Conservation (phyloP, 2,888 invertebrate genomes). For the Lasioglossum oenotherae region DNA sequence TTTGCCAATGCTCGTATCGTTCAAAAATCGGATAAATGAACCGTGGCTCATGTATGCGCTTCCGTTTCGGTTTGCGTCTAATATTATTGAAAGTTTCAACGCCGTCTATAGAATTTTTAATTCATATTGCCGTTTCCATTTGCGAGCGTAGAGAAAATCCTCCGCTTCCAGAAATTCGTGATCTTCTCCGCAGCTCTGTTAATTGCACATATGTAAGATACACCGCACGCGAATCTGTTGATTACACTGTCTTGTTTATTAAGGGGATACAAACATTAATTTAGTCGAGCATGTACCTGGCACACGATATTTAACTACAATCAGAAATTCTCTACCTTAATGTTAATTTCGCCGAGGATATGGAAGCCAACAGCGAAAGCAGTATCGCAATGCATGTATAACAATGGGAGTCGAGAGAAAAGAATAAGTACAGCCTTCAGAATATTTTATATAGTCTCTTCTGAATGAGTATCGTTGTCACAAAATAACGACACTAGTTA, state of each 20-base stretch:
- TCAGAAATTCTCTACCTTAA: neutral
- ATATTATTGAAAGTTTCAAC: neutral
- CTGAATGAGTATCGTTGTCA: neutral
- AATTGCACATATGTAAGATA: neutral
- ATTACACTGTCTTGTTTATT: constrained; percentile 14
- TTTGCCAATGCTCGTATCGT: neutral
- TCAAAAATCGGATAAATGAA: neutral
- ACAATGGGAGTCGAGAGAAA: neutral
- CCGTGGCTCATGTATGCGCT: neutral
- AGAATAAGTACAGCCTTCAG: neutral
- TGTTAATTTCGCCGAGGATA: constrained; percentile 7
- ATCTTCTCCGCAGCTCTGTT: neutral
- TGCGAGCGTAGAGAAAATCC: neutral
- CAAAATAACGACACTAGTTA: neutral
- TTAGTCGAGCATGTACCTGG: constrained; percentile 4
- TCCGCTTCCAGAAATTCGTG: neutral
- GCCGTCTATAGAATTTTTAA: neutral
- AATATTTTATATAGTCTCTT: neutral
- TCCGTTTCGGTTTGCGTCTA: neutral
- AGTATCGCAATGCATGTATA: neutral
- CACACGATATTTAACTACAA: neutral
- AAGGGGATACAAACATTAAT: constrained; percentile 19
- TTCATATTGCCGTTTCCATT: neutral
- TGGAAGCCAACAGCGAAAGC: neutral
- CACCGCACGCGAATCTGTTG: constrained; percentile 7